phyloP scores from a whole-genome alignment of 2,113 vertebrate genomes.

The Pundamilia nyererei region DNA sequence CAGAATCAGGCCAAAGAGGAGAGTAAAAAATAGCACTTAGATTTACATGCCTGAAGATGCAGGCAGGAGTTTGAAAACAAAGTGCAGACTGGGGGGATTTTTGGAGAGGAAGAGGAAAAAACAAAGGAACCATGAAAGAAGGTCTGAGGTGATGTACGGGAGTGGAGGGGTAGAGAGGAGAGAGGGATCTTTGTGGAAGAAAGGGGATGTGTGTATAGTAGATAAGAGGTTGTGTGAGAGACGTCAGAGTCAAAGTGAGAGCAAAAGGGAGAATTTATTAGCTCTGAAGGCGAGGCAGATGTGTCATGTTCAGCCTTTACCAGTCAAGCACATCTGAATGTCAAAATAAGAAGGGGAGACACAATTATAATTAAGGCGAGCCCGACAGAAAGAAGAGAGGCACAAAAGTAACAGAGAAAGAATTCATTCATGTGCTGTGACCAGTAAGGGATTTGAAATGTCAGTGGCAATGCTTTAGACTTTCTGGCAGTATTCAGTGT shows the following conservation, averaged over 20 bases:
- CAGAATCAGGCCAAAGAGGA: background rate
- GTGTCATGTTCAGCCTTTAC: conserved; percentile 12
- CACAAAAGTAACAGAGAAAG: background rate
- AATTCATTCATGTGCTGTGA: background rate
- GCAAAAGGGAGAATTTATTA: conserved; percentile 12
- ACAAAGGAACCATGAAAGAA: background rate
- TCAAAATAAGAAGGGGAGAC: conserved; percentile 5
- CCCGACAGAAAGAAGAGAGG: background rate
- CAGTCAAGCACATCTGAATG: conserved; percentile 34
- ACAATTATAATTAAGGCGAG: background rate
- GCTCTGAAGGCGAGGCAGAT: background rate
- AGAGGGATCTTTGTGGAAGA: background rate
- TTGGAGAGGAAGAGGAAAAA: background rate
- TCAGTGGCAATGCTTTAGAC: background rate
- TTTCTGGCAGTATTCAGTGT: background rate
- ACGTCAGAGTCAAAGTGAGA: background rate
- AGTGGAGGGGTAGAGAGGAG: background rate
- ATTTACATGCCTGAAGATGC: background rate
- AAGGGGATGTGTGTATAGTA: background rate
- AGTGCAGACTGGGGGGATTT: background rate
- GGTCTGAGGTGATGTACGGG: background rate
- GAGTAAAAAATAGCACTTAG: background rate
- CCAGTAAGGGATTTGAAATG: background rate
- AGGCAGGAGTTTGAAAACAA: background rate
- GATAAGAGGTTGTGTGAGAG: background rate